phyloP scores from a whole-genome alignment of 2,888 invertebrate species.

The Autographa gamma region DNA sequence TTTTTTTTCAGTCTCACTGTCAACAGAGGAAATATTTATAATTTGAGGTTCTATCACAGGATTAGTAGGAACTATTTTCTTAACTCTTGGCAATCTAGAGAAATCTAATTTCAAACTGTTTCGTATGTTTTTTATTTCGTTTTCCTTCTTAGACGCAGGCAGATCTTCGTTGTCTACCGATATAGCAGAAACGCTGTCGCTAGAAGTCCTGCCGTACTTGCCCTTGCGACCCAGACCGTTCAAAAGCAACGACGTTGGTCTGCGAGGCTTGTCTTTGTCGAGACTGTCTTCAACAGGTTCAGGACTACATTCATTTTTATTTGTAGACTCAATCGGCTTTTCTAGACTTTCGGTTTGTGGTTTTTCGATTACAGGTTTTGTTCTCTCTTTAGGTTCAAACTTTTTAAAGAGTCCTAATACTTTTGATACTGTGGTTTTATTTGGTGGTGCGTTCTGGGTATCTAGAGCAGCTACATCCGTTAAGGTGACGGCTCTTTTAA shows the following conservation, averaged over 20 bases:
- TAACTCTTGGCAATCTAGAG: constrained; percentile 89
- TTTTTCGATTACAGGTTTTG: constrained; percentile 75
- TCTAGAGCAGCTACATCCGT: constrained; percentile 90
- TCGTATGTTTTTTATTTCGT: constrained; percentile 75
- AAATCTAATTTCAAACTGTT: constrained; percentile 91
- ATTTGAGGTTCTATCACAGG: constrained; percentile 88
- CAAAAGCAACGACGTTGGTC: constrained; percentile 87
- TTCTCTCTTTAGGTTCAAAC: constrained; percentile 90
- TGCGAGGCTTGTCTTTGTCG: constrained; percentile 83
- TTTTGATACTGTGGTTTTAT: constrained; percentile 92
- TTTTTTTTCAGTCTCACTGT: constrained; percentile 78
- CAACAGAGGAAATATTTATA: constrained; percentile 75
- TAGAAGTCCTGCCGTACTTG: constrained; percentile 83
- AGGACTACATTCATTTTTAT: constrained; percentile 60
- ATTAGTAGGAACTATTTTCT: constrained; percentile 89
- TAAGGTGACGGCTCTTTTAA: constrained; percentile 92
- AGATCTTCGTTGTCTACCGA: constrained; percentile 70
- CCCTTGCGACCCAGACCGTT: constrained; percentile 88
- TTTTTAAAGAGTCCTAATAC: constrained; percentile 94
- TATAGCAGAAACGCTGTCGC: constrained; percentile 76
- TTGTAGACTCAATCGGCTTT: constrained; percentile 55
- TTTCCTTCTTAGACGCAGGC: constrained; percentile 73
- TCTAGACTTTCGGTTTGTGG: constrained; percentile 65
- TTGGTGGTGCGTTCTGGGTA: constrained; percentile 78
- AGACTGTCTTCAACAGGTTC: constrained; percentile 63